phyloP scores from a whole-genome alignment of 1,140 invertebrate genomes.

The Metopolophium dirhodum region DNA sequence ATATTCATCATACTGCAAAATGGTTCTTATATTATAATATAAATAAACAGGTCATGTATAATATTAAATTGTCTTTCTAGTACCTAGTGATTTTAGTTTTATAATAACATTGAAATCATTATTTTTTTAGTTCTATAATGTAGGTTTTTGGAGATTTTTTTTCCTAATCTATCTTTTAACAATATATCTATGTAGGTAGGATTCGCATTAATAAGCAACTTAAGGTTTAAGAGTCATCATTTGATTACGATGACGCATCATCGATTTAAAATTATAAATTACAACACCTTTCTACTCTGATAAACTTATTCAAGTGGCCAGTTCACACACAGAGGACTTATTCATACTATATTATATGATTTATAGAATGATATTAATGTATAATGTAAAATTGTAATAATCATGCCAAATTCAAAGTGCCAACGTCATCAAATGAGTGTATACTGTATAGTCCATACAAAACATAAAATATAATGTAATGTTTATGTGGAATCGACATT shows the following conservation, averaged over 20 bases:
- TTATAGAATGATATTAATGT: background rate
- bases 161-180: background rate
- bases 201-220: background rate
- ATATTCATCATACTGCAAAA: background rate
- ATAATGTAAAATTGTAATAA: background rate
- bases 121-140: background rate
- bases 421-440: background rate
- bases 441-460: background rate
- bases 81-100: background rate
- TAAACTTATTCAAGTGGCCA: background rate
- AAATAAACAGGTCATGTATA: background rate
- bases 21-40: background rate
- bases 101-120: background rate
- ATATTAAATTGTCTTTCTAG: background rate
- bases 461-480: background rate
- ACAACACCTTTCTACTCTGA: background rate
- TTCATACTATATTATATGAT: background rate
- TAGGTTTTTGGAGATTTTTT: background rate
- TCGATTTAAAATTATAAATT: background rate
- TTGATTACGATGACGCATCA: background rate
- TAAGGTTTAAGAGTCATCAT: background rate
- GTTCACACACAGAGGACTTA: background rate
- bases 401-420: background rate
- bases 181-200: background rate
- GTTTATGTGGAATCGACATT: no score